Base-by-base conservation (phyloP, 2,113 vertebrate genomes). In the Lampris megalopsis region DNA sequence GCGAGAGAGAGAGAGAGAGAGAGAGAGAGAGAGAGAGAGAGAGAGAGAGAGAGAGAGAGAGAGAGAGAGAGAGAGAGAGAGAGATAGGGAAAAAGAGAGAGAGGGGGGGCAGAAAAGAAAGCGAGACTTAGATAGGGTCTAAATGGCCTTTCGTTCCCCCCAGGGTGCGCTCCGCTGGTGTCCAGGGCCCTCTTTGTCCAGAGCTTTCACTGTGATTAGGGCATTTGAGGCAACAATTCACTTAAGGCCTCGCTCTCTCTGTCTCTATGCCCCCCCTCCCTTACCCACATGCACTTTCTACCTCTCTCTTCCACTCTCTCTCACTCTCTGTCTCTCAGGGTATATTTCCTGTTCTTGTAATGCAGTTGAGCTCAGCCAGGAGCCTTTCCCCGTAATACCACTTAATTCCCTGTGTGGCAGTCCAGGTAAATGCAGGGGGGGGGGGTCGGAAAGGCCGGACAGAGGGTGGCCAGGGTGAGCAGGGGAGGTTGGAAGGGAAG, bases 181-280 rank as follows among this genome's bases (percentile, higher is more conserved):
- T 94, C 94, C 89, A 81, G 95, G 77, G 87, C 86, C 86, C 94
- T 94, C 96, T 96, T 95, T 96, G 96, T 97, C 95, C 95, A 77
- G 85, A 92, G 96, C 96, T 98, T 98, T 98, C 96, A 96, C 94
- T 95, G 91, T 96, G 96, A 98, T 98, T 97, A 96, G 95, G 95
- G 95, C 95, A 90, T 95, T 96, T 95, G 93, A 96, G 95, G 95
- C 94, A 94, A 91, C 89, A 95, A 97, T 97, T 98, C 96, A 97
- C 96, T 97, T 96, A 97, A 92, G 82, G 84, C 86, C 75, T 66
- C 59, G 67, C 81, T 82, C 87, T 60, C 6, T 37, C 62, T 48
- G n/a, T 64, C 11, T 36, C 62, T 49, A 13, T 47, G 4, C 43
- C 67, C 7, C 48, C n/a, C 66, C 43, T 9, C 43, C 38, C 9